Evolutionary conservation across 2,113 vertebrate genomes (phyloP).

Genomic region (Eolophus roseicapilla): DNA sequence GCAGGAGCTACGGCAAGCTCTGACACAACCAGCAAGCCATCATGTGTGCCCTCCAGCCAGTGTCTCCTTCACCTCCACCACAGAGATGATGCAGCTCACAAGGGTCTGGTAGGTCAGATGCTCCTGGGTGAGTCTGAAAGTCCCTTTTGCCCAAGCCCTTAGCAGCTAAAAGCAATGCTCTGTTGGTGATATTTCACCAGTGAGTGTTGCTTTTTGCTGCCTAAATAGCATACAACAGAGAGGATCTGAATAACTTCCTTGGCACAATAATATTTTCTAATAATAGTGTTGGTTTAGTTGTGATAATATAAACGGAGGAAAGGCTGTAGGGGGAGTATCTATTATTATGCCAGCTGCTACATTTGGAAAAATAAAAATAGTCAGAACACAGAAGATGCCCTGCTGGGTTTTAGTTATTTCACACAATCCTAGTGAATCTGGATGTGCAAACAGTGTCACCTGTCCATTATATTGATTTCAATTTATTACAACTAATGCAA

Average conservation of each 20-base stretch:
- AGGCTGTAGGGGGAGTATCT: background rate
- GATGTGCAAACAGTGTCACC: background rate
- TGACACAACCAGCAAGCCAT: rapidly evolving
- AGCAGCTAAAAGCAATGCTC: background rate
- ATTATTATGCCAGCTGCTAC: background rate
- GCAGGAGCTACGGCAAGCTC: background rate
- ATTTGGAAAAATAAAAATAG: background rate
- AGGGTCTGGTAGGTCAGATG: background rate
- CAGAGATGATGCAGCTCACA: rapidly evolving
- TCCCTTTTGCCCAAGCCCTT: background rate
- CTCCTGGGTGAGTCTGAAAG: rapidly evolving
- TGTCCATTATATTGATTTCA: background rate
- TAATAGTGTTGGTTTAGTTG: background rate
- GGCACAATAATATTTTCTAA: background rate
- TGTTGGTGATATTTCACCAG: background rate
- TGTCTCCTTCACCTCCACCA: background rate
- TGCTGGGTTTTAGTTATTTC: background rate
- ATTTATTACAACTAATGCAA: background rate
- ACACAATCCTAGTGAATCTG: background rate
- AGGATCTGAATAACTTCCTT: background rate
- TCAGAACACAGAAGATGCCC: background rate
- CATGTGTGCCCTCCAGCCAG: background rate
- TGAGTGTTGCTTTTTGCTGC: background rate
- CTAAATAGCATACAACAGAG: background rate
- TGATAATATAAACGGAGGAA: background rate